Percentiles rank a stretch among this genome's conserved stretches.
These are phyloP conservation scores for Meandrusa payeni DNA, from an alignment of 2,888 invertebrate species.

Conservation along the genomic window DNA sequence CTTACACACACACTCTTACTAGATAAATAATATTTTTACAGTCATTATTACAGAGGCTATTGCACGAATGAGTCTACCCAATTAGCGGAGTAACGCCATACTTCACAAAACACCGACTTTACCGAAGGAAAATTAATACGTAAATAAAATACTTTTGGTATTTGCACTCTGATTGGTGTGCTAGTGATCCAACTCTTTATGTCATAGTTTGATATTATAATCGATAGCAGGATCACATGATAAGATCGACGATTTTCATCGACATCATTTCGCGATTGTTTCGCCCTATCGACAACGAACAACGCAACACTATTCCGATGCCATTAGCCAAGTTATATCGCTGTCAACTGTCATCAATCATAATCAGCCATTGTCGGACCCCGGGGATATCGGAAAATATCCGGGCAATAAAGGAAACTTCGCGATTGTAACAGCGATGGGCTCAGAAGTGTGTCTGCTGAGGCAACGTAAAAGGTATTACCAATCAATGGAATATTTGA, in stretches of 20 bases:
- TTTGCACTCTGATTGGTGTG: too few relatives aligned
- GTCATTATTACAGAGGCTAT: too few relatives aligned
- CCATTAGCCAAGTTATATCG: constrained; percentile 45
- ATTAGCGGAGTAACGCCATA: too few relatives aligned
- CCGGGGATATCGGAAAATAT: constrained; percentile 32
- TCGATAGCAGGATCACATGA: constrained; percentile 22
- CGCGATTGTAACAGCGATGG: constrained; percentile 25
- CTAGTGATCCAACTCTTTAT: too few relatives aligned
- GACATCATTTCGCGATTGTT: not conserved
- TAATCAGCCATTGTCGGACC: constrained; percentile 44
- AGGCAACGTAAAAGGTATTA: constrained; percentile 16
- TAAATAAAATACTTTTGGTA: too few relatives aligned
- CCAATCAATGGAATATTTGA: constrained; percentile 13
- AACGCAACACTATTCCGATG: constrained; percentile 35
- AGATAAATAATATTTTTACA: too few relatives aligned
- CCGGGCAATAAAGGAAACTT: constrained; percentile 35
- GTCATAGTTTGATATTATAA: too few relatives aligned
- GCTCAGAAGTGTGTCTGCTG: constrained; percentile 20
- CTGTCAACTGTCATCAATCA: constrained; percentile 48
- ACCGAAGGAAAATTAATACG: too few relatives aligned
- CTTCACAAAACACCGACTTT: too few relatives aligned
- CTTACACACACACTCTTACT: too few relatives aligned
- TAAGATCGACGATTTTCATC: too few relatives aligned
- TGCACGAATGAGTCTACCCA: too few relatives aligned
- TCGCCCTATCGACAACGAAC: constrained; percentile 15